Evolutionary conservation across 2,113 vertebrate genomes (phyloP).

Genomic region (Toxostoma redivivum): DNA sequence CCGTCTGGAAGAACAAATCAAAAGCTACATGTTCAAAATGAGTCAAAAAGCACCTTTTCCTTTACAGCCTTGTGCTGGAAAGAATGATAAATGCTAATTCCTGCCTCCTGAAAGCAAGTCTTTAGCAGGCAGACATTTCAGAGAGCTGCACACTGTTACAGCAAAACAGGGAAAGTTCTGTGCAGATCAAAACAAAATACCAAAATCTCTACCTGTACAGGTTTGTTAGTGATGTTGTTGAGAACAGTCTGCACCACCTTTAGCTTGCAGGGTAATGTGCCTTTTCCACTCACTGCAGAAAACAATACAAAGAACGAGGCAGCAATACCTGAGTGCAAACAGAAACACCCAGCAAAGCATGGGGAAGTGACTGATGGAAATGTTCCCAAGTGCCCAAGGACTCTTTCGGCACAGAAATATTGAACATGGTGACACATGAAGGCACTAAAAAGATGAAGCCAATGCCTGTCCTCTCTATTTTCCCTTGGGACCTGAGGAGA

Average conservation of each 20-base stretch:
- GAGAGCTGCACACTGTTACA: background rate
- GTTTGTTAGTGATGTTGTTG: background rate
- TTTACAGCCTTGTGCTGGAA: background rate
- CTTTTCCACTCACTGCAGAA: conserved; percentile 24
- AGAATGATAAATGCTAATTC: background rate
- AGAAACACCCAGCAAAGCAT: background rate
- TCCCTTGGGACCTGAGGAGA: background rate
- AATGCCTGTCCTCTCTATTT: background rate
- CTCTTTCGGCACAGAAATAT: background rate
- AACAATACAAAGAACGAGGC: conserved; percentile 21
- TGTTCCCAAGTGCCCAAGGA: background rate
- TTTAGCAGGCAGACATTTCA: background rate
- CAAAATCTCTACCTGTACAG: background rate
- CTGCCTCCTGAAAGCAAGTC: background rate
- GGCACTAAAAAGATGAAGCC: background rate
- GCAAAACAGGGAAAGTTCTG: background rate
- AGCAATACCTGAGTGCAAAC: conserved; percentile 5
- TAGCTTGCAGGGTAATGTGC: background rate
- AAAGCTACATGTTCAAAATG: background rate
- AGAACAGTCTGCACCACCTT: background rate
- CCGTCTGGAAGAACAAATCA: background rate
- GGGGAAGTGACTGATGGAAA: background rate
- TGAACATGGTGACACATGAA: background rate
- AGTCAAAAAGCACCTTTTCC: background rate
- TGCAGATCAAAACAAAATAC: background rate